phyloP scores from a whole-genome alignment of 2,888 invertebrate genomes.

The Dasysyrphus albostriatus region DNA sequence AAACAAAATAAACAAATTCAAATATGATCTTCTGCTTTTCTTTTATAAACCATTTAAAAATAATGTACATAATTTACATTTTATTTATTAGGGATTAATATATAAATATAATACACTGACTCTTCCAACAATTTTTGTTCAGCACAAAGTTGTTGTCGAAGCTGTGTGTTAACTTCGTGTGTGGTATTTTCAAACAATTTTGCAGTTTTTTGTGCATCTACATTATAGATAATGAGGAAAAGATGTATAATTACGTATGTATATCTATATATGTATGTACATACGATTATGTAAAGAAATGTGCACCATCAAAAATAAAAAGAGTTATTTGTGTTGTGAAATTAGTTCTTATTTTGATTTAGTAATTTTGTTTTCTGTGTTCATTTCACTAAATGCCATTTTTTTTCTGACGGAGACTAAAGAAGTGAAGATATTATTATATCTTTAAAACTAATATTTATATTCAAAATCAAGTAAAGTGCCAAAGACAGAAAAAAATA shows the following conservation, averaged over 20 bases:
- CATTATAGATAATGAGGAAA: conserved; percentile 13
- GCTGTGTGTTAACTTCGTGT: conserved; percentile 36
- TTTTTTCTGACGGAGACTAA: conserved; percentile 34
- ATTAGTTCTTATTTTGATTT: conserved; percentile 41
- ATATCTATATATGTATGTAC: not conserved
- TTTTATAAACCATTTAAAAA: not conserved
- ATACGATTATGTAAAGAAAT: not conserved
- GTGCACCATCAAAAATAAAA: conserved; percentile 62
- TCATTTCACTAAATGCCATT: conserved; percentile 13
- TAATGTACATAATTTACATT: not conserved
- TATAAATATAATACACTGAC: not conserved
- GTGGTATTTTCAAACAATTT: conserved; percentile 40
- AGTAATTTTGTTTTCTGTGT: not conserved
- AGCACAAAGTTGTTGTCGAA: conserved; percentile 34
- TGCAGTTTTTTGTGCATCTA: conserved; percentile 57
- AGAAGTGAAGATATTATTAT: conserved; percentile 33
- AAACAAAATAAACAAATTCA: not conserved
- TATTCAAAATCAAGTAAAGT: conserved; percentile 41
- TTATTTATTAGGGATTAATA: not conserved
- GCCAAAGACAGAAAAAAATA: conserved; percentile 49
- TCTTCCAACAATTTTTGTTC: conserved; percentile 11
- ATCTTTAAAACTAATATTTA: not conserved
- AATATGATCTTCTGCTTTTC: not conserved
- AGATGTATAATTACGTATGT: not conserved
- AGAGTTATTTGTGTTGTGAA: conserved; percentile 54